A percentile compares a stretch with the other conserved stretches of the same genome.
phyloP scores from a whole-genome alignment of 2,888 invertebrate genomes.

The Cephus sareptanus region DNA sequence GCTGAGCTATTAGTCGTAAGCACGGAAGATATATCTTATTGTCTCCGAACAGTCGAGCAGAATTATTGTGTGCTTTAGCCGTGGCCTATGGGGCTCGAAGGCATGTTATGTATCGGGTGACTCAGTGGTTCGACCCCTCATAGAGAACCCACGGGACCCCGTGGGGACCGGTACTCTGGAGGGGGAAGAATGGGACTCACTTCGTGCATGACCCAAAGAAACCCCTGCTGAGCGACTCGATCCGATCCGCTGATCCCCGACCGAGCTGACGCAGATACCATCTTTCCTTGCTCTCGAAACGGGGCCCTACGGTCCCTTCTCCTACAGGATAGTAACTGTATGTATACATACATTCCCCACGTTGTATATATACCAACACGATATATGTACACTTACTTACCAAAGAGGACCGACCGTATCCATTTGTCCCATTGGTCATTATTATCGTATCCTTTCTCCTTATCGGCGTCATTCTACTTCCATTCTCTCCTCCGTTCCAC shows the following conservation, averaged over 20 bases:
- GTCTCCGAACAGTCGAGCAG: slow-evolving; percentile 39
- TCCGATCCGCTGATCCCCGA: slow-evolving; percentile 64
- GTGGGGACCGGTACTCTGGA: slow-evolving; percentile 20
- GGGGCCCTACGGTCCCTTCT: slow-evolving; percentile 20
- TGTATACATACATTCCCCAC: background rate
- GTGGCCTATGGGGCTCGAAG: slow-evolving; percentile 33
- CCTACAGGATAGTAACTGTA: slow-evolving; percentile 2
- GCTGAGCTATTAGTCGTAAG: slow-evolving; percentile 50
- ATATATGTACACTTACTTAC: background rate
- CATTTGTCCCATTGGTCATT: slow-evolving; percentile 12
- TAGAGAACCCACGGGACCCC: slow-evolving; percentile 53
- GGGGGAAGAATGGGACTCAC: slow-evolving; percentile 58
- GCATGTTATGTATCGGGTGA: slow-evolving; percentile 59
- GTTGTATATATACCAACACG: background rate
- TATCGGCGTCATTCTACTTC: background rate
- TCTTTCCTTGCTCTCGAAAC: slow-evolving; percentile 59
- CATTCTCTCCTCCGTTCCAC: background rate
- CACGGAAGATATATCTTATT: slow-evolving; percentile 53
- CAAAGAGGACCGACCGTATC: background rate
- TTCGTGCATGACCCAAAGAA: slow-evolving; percentile 65
- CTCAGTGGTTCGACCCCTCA: slow-evolving; percentile 60
- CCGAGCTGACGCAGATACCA: slow-evolving; percentile 63
- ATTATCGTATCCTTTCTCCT: background rate
- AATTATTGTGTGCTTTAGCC: slow-evolving; percentile 35
- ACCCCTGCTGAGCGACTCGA: slow-evolving; percentile 65